Evolutionary conservation across 2,797 vertebrate genomes (phyloP), one percentile per base, ranked within the genome.

Genomic region (Sebastes oblongus): DNA sequence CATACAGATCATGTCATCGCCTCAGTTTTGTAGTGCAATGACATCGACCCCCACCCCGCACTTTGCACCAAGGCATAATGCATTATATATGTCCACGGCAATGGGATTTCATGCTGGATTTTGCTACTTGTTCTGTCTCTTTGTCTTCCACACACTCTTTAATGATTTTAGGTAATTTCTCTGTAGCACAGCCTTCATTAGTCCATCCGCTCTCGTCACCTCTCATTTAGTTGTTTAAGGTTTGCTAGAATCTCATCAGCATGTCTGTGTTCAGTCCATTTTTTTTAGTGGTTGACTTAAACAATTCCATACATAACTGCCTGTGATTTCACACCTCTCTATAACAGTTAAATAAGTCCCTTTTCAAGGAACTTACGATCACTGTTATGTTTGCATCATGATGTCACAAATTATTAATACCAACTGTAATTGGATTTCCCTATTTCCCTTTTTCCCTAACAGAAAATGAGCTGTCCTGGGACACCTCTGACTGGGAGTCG

Each of bases 401-500:
- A 34, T 46, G 14, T 56, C 20, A 22, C 36, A 36, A 34, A 12
- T 32, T 1, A 13, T 34, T 9, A 13, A 27, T 39, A 16, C 2
- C 13, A 24, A 3, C 3, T 69, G 8, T 66, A 9, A 56, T 46
- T 50, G 1, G 6, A 7, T 62, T 52, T 66, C 24, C 16, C 3
- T 46, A 3, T 71, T 67, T 5, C 16, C 20, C 59, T 27, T 27
- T 54, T 55, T 34, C 61, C 20, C 42, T 55, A 9, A 20, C 77
- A 97, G 97, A 97, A 82, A 97, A 97, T 92, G 95, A 97, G 72
- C 67, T 97, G 65, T 94, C 93, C 59, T 99, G 98, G 98, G 98
- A 98, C 82, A 96, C 97, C 62, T 96, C 97, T 75, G 96, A 96
- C 78, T 99, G 98, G 98, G 98, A 97, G 86, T 92, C 96, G 0